A percentile compares a stretch with the other conserved stretches of the same genome.
Conservation (phyloP, 1,140 invertebrate genomes). For the Scaptomyza pallida region DNA sequence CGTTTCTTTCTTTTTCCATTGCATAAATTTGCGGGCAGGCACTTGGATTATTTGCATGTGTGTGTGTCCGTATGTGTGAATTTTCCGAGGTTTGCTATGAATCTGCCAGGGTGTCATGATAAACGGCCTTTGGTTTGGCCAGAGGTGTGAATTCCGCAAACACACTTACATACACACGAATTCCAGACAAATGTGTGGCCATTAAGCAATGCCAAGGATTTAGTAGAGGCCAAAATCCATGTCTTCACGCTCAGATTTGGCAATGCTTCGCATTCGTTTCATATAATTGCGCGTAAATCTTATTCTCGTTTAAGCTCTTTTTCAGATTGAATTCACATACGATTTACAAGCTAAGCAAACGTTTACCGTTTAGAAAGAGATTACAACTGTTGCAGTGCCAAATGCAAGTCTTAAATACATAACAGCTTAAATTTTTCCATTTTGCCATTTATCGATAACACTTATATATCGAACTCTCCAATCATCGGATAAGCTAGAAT, state of each 20-base stretch:
- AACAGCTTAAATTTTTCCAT: too few species aligned
- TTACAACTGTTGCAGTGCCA: too few species aligned
- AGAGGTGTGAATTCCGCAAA: constrained; percentile 45
- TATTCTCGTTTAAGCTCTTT: constrained; percentile 5
- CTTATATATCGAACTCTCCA: too few species aligned
- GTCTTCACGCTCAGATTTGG: constrained; percentile 29
- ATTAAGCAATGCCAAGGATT: constrained; percentile 68
- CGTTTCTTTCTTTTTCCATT: constrained; percentile 43
- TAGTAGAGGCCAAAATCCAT: constrained; percentile 22
- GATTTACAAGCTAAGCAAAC: too few species aligned
- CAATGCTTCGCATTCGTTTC: constrained; percentile 13
- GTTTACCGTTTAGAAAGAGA: too few species aligned
- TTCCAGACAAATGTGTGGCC: constrained; percentile 32
- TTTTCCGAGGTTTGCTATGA: constrained; percentile 8
- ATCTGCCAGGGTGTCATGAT: constrained; percentile 49
- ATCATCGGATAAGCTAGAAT: too few species aligned
- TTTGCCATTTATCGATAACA: too few species aligned
- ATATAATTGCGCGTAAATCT: constrained; percentile 48
- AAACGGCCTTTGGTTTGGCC: constrained; percentile 49
- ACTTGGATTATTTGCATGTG: constrained; percentile 2
- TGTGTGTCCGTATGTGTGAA: constrained; percentile 5
- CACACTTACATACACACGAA: constrained; percentile 22
- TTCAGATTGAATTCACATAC: constrained; percentile 1
- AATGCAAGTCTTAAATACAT: too few species aligned
- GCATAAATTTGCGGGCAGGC: constrained; percentile 53